Evolutionary conservation across 2,888 invertebrate genomes (phyloP).

Genomic region (Nemurella pictetii): DNA sequence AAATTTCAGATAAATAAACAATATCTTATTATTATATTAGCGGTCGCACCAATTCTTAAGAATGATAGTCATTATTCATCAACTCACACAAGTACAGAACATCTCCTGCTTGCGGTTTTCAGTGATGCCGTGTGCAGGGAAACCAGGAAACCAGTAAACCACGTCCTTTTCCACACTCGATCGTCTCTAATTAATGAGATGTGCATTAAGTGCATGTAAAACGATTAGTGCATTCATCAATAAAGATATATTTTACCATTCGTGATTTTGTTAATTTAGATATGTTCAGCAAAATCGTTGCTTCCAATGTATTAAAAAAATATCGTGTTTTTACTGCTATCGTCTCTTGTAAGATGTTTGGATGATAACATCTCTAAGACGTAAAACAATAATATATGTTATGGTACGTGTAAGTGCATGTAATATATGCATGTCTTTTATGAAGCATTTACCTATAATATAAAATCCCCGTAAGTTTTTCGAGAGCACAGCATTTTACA

Average conservation of each 20-base stretch:
- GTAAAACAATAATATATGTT: too few relatives aligned
- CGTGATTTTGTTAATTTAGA: not conserved
- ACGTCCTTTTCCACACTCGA: not conserved
- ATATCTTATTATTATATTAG: not conserved
- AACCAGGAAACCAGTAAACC: not conserved
- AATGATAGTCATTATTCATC: not conserved
- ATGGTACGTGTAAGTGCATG: too few relatives aligned
- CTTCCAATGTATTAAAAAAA: too few relatives aligned
- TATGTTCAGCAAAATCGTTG: not conserved
- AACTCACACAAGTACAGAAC: not conserved
- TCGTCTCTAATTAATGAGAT: not conserved
- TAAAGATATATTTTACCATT: not conserved
- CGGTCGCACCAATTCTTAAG: not conserved
- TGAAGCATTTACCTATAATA: too few relatives aligned
- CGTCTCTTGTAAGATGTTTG: too few relatives aligned
- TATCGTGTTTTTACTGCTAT: too few relatives aligned
- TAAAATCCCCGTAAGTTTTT: too few relatives aligned
- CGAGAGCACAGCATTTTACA: too few relatives aligned
- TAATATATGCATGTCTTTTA: too few relatives aligned
- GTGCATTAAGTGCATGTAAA: not conserved
- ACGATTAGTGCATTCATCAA: not conserved
- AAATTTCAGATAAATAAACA: not conserved
- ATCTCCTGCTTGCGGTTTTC: not conserved
- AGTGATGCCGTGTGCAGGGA: not conserved
- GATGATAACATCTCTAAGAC: too few relatives aligned